These are phyloP conservation scores for Aldrovandia affinis DNA, from an alignment of 2,797 vertebrate genomes.

Conservation along the genomic window DNA sequence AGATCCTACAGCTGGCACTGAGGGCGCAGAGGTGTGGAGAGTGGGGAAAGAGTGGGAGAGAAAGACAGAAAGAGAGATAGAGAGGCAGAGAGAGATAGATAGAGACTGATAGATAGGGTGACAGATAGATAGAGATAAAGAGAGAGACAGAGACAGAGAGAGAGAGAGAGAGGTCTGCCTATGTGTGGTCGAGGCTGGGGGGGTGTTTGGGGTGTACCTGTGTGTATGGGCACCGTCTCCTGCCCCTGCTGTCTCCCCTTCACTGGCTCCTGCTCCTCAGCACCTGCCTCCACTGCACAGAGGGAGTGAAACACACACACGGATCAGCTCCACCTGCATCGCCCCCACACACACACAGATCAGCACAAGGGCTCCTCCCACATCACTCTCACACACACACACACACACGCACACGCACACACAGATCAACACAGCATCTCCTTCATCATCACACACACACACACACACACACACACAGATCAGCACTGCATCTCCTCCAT, in stretches of 20 bases:
- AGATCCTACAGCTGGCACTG: background rate
- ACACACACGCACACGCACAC: background rate
- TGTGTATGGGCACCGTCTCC: constrained; percentile 65
- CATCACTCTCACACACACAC: background rate
- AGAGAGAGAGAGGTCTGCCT: background rate
- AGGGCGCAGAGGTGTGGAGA: background rate
- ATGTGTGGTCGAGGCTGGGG: background rate
- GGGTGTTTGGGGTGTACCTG: constrained; percentile 60
- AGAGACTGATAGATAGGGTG: background rate
- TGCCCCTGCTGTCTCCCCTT: constrained; percentile 70
- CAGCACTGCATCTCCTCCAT: too few species aligned
- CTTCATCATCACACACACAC: background rate
- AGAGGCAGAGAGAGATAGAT: background rate
- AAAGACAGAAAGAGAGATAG: background rate
- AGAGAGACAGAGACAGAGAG: background rate
- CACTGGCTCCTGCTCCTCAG: constrained; percentile 65
- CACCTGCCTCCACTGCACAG: constrained; percentile 67
- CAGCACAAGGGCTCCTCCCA: background rate
- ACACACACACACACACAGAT: background rate
- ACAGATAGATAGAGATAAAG: background rate
- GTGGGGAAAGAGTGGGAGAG: background rate
- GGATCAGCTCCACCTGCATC: background rate
- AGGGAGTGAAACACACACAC: constrained; percentile 36
- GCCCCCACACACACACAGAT: background rate
- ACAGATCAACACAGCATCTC: background rate